These are phyloP conservation scores for Aythya fuligula DNA, from an alignment of 2,797 vertebrate species.

Conservation along the genomic window DNA sequence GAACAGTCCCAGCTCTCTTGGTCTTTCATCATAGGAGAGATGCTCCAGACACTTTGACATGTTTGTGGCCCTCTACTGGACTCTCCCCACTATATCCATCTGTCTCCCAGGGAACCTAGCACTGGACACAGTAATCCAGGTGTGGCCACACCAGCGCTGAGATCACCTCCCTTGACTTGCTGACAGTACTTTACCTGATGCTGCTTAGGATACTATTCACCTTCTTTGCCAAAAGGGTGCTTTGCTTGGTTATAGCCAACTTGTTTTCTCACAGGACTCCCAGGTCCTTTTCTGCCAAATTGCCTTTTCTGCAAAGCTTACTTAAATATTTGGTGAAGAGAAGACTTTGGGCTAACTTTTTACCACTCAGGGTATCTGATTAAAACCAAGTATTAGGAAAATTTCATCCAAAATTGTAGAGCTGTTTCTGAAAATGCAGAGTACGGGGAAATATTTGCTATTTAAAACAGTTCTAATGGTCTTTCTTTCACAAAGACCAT, in stretches of 20 bases:
- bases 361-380: background rate
- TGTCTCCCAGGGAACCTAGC: background rate
- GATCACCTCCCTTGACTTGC: background rate
- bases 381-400: background rate
- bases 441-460: background rate
- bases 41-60: rapidly evolving
- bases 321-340: background rate
- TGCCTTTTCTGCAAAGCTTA: background rate
- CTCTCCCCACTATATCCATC: background rate
- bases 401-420: background rate
- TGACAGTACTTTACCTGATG: background rate
- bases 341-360: background rate
- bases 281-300: background rate
- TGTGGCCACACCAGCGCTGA: background rate
- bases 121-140: background rate
- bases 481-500: background rate
- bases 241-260: background rate
- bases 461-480: background rate
- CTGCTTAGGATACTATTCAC: background rate
- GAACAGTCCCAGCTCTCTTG: background rate
- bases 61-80: background rate
- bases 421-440: background rate
- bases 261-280: background rate
- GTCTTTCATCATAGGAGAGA: background rate
- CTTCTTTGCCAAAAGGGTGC: background rate